Conservation (phyloP, 2,888 invertebrate genomes). For the Peribatodes rhomboidaria region DNA sequence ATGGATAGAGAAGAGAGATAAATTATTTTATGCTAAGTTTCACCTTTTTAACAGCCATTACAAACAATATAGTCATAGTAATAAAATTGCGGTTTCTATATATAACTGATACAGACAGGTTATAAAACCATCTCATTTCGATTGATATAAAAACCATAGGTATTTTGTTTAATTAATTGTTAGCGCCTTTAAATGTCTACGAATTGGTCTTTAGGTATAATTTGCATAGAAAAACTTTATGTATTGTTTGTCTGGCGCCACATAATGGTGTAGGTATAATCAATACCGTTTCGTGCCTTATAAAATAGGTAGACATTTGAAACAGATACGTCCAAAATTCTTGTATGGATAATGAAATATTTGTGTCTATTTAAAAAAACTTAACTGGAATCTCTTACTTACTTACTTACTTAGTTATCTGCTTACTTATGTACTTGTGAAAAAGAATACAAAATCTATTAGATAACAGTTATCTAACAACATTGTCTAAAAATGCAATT, state of each 20-base stretch:
- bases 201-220: slow-evolving; percentile 23
- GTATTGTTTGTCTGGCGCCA: slow-evolving; percentile 58
- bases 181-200: slow-evolving; percentile 39
- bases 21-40: too few species aligned
- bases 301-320: slow-evolving; percentile 15
- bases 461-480: too few species aligned
- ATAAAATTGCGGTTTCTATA: slow-evolving; percentile 24
- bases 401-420: background rate
- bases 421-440: background rate
- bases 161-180: slow-evolving; percentile 43
- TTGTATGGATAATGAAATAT: background rate
- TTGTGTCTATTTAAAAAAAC: too few species aligned
- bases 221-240: slow-evolving; percentile 48
- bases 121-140: slow-evolving; percentile 43
- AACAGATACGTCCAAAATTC: slow-evolving; percentile 12
- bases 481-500: too few species aligned
- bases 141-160: slow-evolving; percentile 38
- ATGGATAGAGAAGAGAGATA: too few species aligned
- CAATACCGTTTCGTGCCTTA: slow-evolving; percentile 44
- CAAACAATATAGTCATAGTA: too few species aligned
- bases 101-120: slow-evolving; percentile 16
- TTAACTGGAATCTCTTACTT: too few species aligned
- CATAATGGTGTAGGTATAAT: slow-evolving; percentile 47
- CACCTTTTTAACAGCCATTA: too few species aligned
- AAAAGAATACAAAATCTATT: background rate